Evolutionary conservation across 2,888 invertebrate genomes (phyloP), one percentile per base, ranked within the genome.

Genomic region (Anaspis maculata): DNA sequence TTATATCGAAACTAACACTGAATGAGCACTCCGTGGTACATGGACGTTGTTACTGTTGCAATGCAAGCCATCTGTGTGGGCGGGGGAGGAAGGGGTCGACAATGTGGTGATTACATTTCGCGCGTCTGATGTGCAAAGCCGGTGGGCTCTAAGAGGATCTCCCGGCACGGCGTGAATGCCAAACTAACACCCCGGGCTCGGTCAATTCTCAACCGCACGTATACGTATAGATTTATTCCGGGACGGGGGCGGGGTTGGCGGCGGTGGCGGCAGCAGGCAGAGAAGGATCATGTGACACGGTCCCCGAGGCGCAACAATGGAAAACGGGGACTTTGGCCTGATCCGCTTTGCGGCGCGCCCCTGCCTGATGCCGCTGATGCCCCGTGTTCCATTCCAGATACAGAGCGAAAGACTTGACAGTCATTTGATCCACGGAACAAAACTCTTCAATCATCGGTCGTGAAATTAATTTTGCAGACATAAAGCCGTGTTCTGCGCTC

Each of bases 81-180:
- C n/a, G n/a, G n/a, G n/a, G n/a, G n/a, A n/a, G n/a, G n/a, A n/a
- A n/a, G n/a, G n/a, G n/a, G n/a, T n/a, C 51, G 54, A 56, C 56
- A 55, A 56, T 57, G 52, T 38, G 53, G 55, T 49, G 57, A 58
- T 58, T 58, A 58, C 54, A 49, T 53, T 54, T 51, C 46, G 44
- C 46, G 52, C 49, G 52, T 49, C 51, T 54, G 56, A 58, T 55
- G 57, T 54, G 56, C 44, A 55, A 57, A 58, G 56, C 56, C 49
- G 27, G 22, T 13, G n/a, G 42, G 56, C 47, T 56, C 51, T 52
- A 42, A 47, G 46, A 52, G 55, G 54, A 57, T 57, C 52, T 52
- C 39, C 46, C 37, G 37, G 46, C 38, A 34, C 44, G 41, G 40
- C 51, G 46, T 50, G 53, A 52, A 54, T 51, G 48, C 49, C 44